Conservation (phyloP, 2,797 vertebrate species). For the Platalea minor region DNA sequence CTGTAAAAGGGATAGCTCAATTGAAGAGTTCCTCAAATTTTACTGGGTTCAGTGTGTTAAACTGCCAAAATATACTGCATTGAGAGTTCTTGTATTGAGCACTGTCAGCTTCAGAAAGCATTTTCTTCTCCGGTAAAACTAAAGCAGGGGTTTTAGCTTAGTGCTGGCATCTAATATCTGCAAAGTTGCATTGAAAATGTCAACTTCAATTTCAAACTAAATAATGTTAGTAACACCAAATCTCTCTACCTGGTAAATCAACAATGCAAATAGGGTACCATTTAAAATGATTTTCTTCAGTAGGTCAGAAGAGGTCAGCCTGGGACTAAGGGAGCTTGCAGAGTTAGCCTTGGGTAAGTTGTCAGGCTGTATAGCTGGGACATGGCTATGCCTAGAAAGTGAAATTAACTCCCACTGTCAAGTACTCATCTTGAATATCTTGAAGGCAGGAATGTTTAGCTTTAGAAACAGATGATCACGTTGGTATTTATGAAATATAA, state of each 20-base stretch:
- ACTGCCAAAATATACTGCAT: neutral
- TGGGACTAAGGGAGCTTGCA: slow-evolving; percentile 1
- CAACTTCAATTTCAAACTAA: neutral
- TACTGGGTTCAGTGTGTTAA: neutral
- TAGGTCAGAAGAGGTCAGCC: slow-evolving; percentile 54
- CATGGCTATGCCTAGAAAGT: neutral
- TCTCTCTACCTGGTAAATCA: neutral
- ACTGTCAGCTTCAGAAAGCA: neutral
- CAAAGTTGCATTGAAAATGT: neutral
- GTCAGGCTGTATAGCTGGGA: neutral
- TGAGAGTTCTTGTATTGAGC: neutral
- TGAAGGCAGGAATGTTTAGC: neutral
- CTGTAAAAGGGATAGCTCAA: neutral
- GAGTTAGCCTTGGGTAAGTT: neutral
- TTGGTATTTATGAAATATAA: neutral
- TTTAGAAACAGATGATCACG: neutral
- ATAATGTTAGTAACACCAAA: neutral
- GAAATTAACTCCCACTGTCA: neutral
- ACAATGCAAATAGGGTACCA: accelerated
- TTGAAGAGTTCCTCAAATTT: neutral
- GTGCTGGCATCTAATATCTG: neutral
- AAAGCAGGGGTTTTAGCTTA: neutral
- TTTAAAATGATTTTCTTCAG: neutral
- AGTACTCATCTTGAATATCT: neutral
- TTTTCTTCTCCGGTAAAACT: neutral